Conservation (phyloP, 2,888 invertebrate genomes). For the Agrotis exclamationis region DNA sequence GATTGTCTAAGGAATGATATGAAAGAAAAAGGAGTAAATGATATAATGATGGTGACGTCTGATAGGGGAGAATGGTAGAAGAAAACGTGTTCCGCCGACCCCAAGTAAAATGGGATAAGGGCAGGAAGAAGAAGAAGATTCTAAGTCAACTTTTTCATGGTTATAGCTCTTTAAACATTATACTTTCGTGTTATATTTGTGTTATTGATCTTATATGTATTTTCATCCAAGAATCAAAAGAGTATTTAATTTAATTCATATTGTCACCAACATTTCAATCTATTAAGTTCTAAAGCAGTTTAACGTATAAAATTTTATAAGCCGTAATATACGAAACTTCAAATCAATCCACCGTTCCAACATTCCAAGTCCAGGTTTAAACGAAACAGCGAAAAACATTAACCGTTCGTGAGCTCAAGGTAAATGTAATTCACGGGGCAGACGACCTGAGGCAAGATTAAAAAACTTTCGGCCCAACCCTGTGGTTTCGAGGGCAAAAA, state of each 20-base stretch:
- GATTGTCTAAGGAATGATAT: too few species aligned
- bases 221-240: too few species aligned
- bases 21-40: too few species aligned
- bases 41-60: too few species aligned
- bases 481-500: slow-evolving; percentile 74
- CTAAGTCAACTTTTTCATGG: background rate
- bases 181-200: background rate
- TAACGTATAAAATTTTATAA: slow-evolving; percentile 9
- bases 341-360: slow-evolving; percentile 44
- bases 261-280: background rate
- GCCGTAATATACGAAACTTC: slow-evolving; percentile 27
- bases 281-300: slow-evolving; percentile 13
- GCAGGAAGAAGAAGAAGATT: too few species aligned
- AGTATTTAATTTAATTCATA: background rate
- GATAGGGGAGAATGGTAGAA: too few species aligned
- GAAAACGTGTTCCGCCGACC: too few species aligned
- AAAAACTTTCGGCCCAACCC: slow-evolving; percentile 82
- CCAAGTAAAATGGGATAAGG: too few species aligned
- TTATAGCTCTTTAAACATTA: background rate
- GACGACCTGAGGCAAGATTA: slow-evolving; percentile 82
- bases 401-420: slow-evolving; percentile 71
- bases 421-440: slow-evolving; percentile 79
- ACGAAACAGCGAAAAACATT: slow-evolving; percentile 72
- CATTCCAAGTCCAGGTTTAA: slow-evolving; percentile 56
- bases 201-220: background rate